phyloP scores from a whole-genome alignment of 2,888 invertebrate species.

The Augochlorella aurata region DNA sequence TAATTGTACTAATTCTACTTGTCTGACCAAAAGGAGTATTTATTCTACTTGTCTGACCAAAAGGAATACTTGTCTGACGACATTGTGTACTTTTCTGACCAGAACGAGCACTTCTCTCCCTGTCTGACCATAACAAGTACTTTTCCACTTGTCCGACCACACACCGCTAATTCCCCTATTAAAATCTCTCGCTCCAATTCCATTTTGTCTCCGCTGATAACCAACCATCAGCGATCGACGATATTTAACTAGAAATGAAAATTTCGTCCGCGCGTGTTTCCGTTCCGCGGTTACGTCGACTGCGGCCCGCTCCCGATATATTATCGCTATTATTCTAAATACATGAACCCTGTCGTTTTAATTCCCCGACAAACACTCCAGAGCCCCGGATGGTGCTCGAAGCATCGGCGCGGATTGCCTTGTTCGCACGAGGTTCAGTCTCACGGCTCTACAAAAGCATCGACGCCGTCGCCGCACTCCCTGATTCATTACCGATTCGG shows the following conservation, averaged over 20 bases:
- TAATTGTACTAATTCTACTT: neutral
- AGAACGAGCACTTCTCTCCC: neutral
- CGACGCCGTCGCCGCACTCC: no score
- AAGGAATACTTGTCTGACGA: neutral
- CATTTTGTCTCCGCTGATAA: neutral
- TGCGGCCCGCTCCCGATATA: neutral
- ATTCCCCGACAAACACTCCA: neutral
- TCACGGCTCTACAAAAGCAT: no score
- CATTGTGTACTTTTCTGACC: neutral
- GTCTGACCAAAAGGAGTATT: neutral
- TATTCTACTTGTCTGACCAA: neutral
- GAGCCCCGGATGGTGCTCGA: neutral
- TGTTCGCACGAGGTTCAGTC: neutral
- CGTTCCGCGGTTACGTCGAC: neutral
- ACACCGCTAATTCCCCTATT: neutral
- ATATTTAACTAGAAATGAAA: neutral
- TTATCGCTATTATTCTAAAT: neutral
- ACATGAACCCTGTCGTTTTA: neutral
- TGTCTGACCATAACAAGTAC: neutral
- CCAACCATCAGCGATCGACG: neutral
- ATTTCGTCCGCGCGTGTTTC: neutral
- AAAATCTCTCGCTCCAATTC: neutral
- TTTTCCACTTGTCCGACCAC: neutral
- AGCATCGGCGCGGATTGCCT: neutral
- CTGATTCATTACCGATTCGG: slow-evolving; percentile 6